Evolutionary conservation across 2,888 invertebrate species (phyloP).

Genomic region (Dexiosoma caninum): DNA sequence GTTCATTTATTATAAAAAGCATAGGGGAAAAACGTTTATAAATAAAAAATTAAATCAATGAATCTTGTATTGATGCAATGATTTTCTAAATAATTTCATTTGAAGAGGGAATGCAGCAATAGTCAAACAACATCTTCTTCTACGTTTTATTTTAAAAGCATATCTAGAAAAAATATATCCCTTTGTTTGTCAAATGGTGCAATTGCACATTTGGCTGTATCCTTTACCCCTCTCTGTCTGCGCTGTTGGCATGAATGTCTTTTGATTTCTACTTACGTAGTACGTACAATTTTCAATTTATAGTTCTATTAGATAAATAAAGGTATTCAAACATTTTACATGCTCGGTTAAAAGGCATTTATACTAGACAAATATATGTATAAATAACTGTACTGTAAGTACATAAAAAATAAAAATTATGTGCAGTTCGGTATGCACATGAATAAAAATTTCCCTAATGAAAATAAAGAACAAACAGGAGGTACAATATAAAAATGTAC

Average conservation of each 20-base stretch:
- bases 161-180: neutral
- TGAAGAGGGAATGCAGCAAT: slow-evolving; percentile 18
- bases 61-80: slow-evolving; percentile 34
- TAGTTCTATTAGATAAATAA: slow-evolving; percentile 46
- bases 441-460: neutral
- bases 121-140: slow-evolving; percentile 23
- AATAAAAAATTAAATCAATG: slow-evolving; percentile 45
- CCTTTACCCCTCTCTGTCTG: too few species aligned
- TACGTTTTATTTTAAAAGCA: neutral
- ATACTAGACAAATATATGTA: slow-evolving; percentile 43
- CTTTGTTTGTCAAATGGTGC: slow-evolving; percentile 15
- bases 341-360: slow-evolving; percentile 52
- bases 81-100: slow-evolving; percentile 56
- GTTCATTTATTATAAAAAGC: neutral
- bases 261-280: too few species aligned
- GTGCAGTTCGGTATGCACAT: neutral
- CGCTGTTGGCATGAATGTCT: neutral
- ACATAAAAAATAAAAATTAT: neutral
- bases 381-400: neutral
- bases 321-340: slow-evolving; percentile 53
- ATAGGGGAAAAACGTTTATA: neutral
- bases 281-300: slow-evolving; percentile 17
- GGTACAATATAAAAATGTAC: neutral
- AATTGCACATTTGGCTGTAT: neutral
- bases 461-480: neutral